Percentiles rank a stretch among this genome's conserved stretches.
Evolutionary conservation across 2,888 invertebrate species (phyloP).

Genomic region (Lochmaea capreae): DNA sequence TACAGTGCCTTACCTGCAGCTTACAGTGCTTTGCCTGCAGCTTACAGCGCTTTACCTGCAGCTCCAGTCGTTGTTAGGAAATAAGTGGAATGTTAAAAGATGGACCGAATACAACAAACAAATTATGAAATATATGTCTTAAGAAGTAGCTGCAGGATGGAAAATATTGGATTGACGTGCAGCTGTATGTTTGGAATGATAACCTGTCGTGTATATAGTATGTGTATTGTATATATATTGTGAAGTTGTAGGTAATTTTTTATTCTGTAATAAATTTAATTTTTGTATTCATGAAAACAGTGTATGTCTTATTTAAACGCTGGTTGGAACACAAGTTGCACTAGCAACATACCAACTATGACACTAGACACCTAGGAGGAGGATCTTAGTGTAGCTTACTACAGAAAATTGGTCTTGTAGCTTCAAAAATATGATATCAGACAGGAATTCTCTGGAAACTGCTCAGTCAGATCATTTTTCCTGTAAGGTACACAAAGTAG

Average conservation of each 20-base stretch:
- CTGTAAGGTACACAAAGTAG: too few relatives aligned
- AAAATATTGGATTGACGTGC: not conserved
- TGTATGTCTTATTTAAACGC: not conserved
- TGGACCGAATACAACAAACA: slow-evolving; percentile 13
- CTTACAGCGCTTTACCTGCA: slow-evolving; percentile 26
- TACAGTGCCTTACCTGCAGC: slow-evolving; percentile 29
- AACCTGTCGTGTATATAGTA: slow-evolving; percentile 36
- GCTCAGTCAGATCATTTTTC: too few relatives aligned
- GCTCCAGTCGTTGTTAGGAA: slow-evolving; percentile 32
- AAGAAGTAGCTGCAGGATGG: too few relatives aligned
- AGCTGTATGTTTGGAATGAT: slow-evolving; percentile 1
- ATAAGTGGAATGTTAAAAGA: not conserved
- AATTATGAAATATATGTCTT: not conserved
- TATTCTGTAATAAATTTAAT: slow-evolving; percentile 20
- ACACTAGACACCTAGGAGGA: too few relatives aligned
- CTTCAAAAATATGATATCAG: too few relatives aligned
- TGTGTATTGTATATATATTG: slow-evolving; percentile 20
- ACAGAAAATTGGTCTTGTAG: too few relatives aligned
- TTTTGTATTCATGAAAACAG: slow-evolving; percentile 20
- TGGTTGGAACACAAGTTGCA: too few relatives aligned
- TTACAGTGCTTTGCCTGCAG: slow-evolving; percentile 23
- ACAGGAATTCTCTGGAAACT: too few relatives aligned
- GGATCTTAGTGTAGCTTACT: too few relatives aligned
- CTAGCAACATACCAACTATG: too few relatives aligned
- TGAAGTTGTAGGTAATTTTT: slow-evolving; percentile 32